Evolutionary conservation across 2,888 invertebrate genomes (phyloP).

Genomic region (Erpobdella octoculata): DNA sequence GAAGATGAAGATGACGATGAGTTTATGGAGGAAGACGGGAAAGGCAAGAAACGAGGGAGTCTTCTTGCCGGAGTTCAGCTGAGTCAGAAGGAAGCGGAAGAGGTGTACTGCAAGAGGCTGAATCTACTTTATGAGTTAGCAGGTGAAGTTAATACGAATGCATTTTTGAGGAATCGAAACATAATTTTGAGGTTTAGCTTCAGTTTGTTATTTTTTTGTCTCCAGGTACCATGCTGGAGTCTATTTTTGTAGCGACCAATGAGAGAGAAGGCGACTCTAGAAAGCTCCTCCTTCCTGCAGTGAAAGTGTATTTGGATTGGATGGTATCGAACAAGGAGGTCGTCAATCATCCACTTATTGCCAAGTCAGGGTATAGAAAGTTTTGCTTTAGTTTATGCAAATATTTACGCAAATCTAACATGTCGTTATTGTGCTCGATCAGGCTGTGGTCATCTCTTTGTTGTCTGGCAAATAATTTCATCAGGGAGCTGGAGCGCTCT

Average conservation of each 20-base stretch:
- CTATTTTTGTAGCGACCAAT: neutral
- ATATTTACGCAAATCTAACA: too few relatives aligned
- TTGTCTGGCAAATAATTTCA: neutral
- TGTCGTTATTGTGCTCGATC: too few relatives aligned
- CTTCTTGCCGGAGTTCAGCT: neutral
- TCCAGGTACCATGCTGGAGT: neutral
- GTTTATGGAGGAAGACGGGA: neutral
- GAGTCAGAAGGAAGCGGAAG: neutral
- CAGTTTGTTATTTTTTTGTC: neutral
- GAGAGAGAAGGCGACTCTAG: neutral
- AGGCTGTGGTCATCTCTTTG: neutral
- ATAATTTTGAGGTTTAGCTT: neutral
- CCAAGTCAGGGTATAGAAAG: neutral
- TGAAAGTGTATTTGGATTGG: neutral
- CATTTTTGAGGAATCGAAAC: neutral
- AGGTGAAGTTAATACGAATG: neutral
- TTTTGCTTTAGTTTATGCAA: neutral
- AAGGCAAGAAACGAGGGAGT: neutral
- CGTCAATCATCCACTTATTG: neutral
- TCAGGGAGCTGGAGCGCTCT: neutral
- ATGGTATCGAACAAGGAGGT: neutral
- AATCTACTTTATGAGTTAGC: neutral
- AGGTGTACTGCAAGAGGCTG: neutral
- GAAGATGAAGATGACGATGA: neutral
- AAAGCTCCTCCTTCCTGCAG: neutral